Evolutionary conservation across 2,113 vertebrate species (phyloP).

Genomic region (Sigmodon hispidus): DNA sequence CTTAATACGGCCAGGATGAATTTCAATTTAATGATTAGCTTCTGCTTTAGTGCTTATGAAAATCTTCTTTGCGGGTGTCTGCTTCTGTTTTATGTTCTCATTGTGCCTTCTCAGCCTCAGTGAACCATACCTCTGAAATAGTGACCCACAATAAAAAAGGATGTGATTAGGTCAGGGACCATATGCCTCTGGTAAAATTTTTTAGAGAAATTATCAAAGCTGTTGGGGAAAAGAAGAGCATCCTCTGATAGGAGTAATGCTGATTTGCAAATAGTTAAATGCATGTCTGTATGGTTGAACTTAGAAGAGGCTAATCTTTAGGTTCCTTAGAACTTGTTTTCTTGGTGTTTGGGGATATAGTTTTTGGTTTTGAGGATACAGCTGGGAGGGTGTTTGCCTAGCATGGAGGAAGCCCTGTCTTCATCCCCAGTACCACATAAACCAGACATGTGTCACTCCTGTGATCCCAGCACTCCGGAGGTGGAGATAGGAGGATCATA

Average conservation of each 20-base stretch:
- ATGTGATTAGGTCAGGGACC: neutral
- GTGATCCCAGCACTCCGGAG: neutral
- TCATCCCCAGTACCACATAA: neutral
- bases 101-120: neutral
- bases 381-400: neutral
- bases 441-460: no score
- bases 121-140: neutral
- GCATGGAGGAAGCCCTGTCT: neutral
- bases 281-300: neutral
- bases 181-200: neutral
- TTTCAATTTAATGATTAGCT: neutral
- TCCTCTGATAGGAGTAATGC: neutral
- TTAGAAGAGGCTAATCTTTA: neutral
- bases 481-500: neutral
- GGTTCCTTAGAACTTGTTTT: neutral
- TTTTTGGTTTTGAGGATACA: no score
- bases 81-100: neutral
- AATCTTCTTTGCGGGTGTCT: neutral
- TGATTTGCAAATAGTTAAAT: neutral
- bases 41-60: neutral
- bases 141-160: neutral
- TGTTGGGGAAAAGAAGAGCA: neutral
- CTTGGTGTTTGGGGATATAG: neutral
- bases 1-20: neutral
- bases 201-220: neutral